Evolutionary conservation across 2,797 vertebrate species (phyloP), one percentile per base, ranked within the genome.

Genomic region (Chloroceryle inda): DNA sequence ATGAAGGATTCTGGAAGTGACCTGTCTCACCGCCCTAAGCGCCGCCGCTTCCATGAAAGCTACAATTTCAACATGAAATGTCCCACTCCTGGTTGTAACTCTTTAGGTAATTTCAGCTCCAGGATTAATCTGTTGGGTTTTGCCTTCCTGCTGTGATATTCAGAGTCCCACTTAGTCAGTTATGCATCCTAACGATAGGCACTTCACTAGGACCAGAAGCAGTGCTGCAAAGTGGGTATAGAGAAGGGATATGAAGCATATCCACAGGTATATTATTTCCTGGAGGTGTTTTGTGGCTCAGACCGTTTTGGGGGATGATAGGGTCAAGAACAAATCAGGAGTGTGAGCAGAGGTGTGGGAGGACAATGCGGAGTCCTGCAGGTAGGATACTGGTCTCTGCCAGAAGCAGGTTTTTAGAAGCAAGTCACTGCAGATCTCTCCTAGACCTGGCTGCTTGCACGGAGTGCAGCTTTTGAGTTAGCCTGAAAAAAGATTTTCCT

Each of bases 31-130:
- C 98, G 99, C 49, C 99, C 99, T 67, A 99, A 99, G 89, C 99
- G 99, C 16, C 99, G 99, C 29, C 99, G 99, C 88, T 99, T 99
- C 97, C 99, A 99, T 3, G 99, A 99, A 96, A 99, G 99, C 93
- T 99, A 99, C 98, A 99, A 99, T 97, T 99, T 99, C 95, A 99
- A 99, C 97, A 99, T 99, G 99, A 99, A 99, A 91, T 99, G 99
- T 88, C 99, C 99, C 35, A 99, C 99, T 0, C 99, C 99, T 0
- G 99, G 99, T n/a, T 99, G 99, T 96, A 99, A 99, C 97, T 99
- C 99, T 26, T 98, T 99, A 53, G 99, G 99, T 99, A 97, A 92
- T 56, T 81, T 55, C 83, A 9, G 31, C 49, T 73, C 67, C 53
- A 44, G 49, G 82, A 63, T 59, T 40, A 15, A 38, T 80, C 42